A percentile compares a stretch with the other conserved stretches of the same genome.
Conservation (phyloP, 2,113 vertebrate genomes). For the Corythoichthys haematopterus region DNA sequence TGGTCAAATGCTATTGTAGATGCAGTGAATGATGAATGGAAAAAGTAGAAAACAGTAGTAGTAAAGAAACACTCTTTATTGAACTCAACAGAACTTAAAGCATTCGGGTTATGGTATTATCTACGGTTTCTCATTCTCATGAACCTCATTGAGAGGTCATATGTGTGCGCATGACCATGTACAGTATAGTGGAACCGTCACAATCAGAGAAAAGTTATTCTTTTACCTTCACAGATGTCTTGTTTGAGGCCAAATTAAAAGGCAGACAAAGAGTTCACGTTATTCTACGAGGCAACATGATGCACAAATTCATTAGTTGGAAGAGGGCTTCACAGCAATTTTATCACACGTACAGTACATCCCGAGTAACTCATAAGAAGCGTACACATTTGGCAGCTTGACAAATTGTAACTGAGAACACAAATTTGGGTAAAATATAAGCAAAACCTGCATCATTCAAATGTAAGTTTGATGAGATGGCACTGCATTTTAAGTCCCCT, state of each 20-base stretch:
- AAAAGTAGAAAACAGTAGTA: not conserved
- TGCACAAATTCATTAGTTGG: slow-evolving; percentile 13
- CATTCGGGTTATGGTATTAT: slow-evolving; percentile 38
- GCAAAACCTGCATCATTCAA: slow-evolving; percentile 3
- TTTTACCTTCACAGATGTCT: slow-evolving; percentile 23
- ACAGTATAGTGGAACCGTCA: slow-evolving; percentile 13
- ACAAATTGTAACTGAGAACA: slow-evolving; percentile 10
- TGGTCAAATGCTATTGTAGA: no score
- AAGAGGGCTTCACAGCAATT: slow-evolving; percentile 6
- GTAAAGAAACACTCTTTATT: slow-evolving; percentile 69
- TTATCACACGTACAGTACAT: slow-evolving; percentile 16
- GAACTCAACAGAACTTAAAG: slow-evolving; percentile 54
- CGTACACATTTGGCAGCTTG: slow-evolving; percentile 40
- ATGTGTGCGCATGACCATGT: slow-evolving; percentile 15
- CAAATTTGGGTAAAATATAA: not conserved
- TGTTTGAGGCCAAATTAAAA: slow-evolving; percentile 50
- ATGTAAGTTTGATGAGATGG: slow-evolving; percentile 9
- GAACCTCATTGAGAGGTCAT: slow-evolving; percentile 20
- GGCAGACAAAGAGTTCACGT: slow-evolving; percentile 40
- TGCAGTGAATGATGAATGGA: no score
- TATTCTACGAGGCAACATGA: slow-evolving; percentile 26
- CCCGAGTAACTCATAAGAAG: slow-evolving; percentile 24
- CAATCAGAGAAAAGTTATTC: slow-evolving; percentile 10
- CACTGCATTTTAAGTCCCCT: slow-evolving; percentile 5
- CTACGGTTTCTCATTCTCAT: slow-evolving; percentile 16